These are phyloP conservation scores for Alces alces DNA, from an alignment of 2,113 vertebrate genomes.

Conservation along the genomic window DNA sequence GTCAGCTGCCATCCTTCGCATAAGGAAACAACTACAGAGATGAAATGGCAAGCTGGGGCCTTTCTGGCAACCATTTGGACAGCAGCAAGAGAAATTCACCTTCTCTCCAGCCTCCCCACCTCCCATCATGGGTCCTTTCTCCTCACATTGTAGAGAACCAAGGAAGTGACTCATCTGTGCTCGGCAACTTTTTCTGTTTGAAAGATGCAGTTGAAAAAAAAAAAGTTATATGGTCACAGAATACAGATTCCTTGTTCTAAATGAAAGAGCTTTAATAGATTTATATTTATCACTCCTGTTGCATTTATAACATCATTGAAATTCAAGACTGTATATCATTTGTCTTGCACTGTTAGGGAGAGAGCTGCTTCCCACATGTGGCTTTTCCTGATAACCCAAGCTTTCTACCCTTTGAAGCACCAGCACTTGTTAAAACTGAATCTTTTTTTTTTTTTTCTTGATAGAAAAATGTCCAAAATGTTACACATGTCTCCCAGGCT, in stretches of 20 bases:
- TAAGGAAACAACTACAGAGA: not conserved
- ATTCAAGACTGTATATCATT: slow-evolving; percentile 22
- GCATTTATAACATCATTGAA: slow-evolving; percentile 36
- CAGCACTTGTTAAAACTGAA: slow-evolving; percentile 47
- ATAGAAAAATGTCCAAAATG: slow-evolving; percentile 51
- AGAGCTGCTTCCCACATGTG: slow-evolving; percentile 36
- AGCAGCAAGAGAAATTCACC: not conserved
- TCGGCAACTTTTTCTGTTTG: not conserved
- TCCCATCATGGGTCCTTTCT: not conserved
- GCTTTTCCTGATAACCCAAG: slow-evolving; percentile 46
- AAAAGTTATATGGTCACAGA: not conserved
- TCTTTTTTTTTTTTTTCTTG: not conserved
- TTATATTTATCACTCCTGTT: slow-evolving; percentile 31
- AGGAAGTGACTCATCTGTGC: slow-evolving; percentile 11
- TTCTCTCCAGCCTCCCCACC: too few species aligned
- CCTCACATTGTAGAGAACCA: not conserved
- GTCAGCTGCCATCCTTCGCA: not conserved
- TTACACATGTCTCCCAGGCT: slow-evolving; percentile 32
- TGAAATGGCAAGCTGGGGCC: not conserved
- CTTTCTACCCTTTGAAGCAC: slow-evolving; percentile 39
- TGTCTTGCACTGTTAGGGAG: not conserved
- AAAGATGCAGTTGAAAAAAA: not conserved
- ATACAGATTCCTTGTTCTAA: slow-evolving; percentile 29
- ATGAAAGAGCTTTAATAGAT: slow-evolving; percentile 49
- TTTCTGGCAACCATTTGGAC: not conserved